Conservation (phyloP, 2,888 invertebrate genomes). For the Epinotia nisella region DNA sequence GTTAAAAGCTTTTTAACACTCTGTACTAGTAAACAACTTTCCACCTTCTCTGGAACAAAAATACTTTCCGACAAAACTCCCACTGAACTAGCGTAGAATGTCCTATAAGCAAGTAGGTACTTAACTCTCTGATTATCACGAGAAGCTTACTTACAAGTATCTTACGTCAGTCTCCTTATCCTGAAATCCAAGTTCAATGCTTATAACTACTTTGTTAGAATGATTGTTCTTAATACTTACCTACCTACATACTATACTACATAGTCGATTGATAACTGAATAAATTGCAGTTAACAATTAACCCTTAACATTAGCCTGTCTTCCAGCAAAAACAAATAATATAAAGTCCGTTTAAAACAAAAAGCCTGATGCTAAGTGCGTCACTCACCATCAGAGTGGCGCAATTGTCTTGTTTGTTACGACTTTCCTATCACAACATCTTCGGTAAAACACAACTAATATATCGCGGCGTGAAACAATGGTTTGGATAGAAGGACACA, state of each 20-base stretch:
- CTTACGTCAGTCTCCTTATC: too few relatives aligned
- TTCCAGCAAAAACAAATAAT: conserved; percentile 37
- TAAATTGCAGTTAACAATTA: conserved; percentile 13
- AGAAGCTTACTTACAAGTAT: too few relatives aligned
- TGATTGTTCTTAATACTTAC: background rate
- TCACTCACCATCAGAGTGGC: conserved; percentile 45
- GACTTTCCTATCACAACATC: conserved; percentile 59
- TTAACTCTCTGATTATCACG: too few relatives aligned
- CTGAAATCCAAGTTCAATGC: too few relatives aligned
- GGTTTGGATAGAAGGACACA: conserved; percentile 69
- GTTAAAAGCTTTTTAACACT: too few relatives aligned
- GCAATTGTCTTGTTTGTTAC: conserved; percentile 53
- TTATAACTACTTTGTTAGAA: background rate
- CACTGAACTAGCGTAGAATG: too few relatives aligned
- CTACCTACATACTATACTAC: background rate
- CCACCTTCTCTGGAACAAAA: too few relatives aligned
- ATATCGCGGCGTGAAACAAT: conserved; percentile 69
- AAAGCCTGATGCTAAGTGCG: conserved; percentile 40
- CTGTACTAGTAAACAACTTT: too few relatives aligned
- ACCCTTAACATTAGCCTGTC: conserved; percentile 13
- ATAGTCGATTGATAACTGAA: conserved; percentile 6
- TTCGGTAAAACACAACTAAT: conserved; percentile 62
- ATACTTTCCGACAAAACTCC: too few relatives aligned
- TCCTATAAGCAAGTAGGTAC: too few relatives aligned
- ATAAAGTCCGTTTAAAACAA: conserved; percentile 43